These are phyloP conservation scores for Urocyon cinereoargenteus DNA, from an alignment of 2,797 vertebrate genomes.

Conservation along the genomic window DNA sequence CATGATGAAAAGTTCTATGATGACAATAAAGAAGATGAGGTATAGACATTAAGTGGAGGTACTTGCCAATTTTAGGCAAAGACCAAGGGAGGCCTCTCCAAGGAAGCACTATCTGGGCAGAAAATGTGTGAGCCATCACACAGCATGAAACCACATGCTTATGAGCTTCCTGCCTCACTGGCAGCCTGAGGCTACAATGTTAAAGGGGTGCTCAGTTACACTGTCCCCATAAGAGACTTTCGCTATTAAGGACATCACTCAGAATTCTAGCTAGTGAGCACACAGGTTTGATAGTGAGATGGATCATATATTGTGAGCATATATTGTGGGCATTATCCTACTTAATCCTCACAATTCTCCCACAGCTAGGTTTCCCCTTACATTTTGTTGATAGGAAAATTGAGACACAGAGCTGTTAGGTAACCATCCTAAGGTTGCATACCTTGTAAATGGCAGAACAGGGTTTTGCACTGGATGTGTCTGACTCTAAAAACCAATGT, in stretches of 20 bases:
- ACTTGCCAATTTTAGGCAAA: not conserved
- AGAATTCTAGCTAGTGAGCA: not conserved
- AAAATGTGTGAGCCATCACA: not conserved
- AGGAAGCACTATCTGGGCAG: not conserved
- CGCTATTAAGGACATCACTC: not conserved
- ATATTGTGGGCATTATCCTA: not conserved
- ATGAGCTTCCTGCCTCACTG: fast-evolving
- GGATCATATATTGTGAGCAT: not conserved
- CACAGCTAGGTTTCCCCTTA: not conserved
- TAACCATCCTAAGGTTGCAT: not conserved
- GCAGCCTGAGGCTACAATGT: not conserved
- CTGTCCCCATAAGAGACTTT: not conserved
- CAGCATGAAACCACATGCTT: not conserved
- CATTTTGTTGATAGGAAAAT: not conserved
- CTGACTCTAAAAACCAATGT: not conserved
- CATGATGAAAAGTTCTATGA: not conserved
- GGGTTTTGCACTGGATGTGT: not conserved
- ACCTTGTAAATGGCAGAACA: not conserved
- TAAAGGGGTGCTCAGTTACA: not conserved
- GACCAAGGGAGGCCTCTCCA: not conserved
- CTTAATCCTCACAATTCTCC: not conserved
- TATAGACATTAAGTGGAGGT: not conserved
- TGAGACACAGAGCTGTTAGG: not conserved
- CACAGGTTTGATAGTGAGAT: not conserved
- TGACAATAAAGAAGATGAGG: not conserved